Percentiles rank a stretch among this genome's conserved stretches.
Conservation (phyloP, 2,797 vertebrate species). For the Poecilia wingei region DNA sequence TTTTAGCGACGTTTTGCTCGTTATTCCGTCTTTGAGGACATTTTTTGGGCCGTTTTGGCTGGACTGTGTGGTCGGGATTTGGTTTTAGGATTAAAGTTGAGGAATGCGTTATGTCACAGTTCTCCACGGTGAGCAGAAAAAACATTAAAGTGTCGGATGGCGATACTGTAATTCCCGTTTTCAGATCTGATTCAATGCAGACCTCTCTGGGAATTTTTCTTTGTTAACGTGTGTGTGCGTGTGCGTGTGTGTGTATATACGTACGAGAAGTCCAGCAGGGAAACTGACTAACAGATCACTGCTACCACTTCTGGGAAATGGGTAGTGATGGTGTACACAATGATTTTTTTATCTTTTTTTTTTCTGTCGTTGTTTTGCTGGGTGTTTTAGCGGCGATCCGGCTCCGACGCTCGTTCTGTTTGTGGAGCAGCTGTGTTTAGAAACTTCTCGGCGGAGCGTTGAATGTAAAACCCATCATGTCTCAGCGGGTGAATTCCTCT, state of each 20-base stretch:
- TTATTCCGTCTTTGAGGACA: not conserved
- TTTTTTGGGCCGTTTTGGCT: not conserved
- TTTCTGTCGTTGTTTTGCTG: not conserved
- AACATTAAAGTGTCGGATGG: slow-evolving; percentile 53
- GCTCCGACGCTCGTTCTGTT: not conserved
- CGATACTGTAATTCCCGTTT: slow-evolving; percentile 61
- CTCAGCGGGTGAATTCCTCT: not conserved
- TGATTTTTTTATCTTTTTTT: not conserved
- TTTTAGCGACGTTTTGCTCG: slow-evolving; percentile 4
- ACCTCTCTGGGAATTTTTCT: slow-evolving; percentile 39
- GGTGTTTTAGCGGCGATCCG: not conserved
- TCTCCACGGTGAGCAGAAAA: slow-evolving; percentile 34
- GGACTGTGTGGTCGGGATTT: not conserved
- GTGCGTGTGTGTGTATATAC: not conserved
- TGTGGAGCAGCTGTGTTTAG: slow-evolving; percentile 3
- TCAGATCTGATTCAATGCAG: slow-evolving; percentile 64
- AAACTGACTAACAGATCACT: slow-evolving; percentile 41
- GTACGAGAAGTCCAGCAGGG: slow-evolving; percentile 23
- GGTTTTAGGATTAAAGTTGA: not conserved
- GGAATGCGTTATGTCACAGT: not conserved
- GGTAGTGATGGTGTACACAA: slow-evolving; percentile 8
- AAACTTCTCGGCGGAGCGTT: not conserved
- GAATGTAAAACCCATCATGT: not conserved
- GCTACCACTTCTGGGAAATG: slow-evolving; percentile 53
- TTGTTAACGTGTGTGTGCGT: slow-evolving; percentile 4